Percentiles rank a stretch among this genome's conserved stretches.
These are phyloP conservation scores for Pelochelys cantorii DNA, from an alignment of 2,797 vertebrate species.

Conservation along the genomic window DNA sequence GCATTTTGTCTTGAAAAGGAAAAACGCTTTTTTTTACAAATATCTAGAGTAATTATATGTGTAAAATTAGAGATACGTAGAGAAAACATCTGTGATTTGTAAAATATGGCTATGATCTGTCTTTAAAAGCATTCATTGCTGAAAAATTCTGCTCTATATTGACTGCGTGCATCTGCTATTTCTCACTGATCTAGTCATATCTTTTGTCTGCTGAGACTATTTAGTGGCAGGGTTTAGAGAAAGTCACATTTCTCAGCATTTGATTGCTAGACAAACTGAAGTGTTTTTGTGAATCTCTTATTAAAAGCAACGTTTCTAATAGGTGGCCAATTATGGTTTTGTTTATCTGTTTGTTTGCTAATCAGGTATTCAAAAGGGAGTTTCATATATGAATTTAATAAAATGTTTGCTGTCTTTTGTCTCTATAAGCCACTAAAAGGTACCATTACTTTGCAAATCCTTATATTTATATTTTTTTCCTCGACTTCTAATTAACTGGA, in stretches of 20 bases:
- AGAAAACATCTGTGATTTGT: neutral
- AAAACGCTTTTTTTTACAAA: neutral
- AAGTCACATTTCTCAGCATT: slow-evolving; percentile 23
- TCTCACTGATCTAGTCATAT: neutral
- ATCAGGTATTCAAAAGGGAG: slow-evolving; percentile 54
- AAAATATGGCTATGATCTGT: neutral
- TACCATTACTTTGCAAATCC: slow-evolving; percentile 15
- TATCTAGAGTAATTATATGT: neutral
- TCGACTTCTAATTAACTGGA: neutral
- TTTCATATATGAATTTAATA: slow-evolving; percentile 35
- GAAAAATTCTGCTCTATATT: neutral
- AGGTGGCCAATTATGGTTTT: neutral
- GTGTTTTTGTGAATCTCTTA: neutral
- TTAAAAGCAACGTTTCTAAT: slow-evolving; percentile 34
- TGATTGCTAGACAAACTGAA: neutral
- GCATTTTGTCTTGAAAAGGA: neutral
- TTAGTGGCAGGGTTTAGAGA: neutral
- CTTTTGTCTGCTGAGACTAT: neutral
- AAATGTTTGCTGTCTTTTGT: slow-evolving; percentile 39
- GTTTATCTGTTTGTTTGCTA: slow-evolving; percentile 21
- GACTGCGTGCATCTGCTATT: neutral
- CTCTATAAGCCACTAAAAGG: slow-evolving; percentile 21
- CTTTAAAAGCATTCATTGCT: neutral
- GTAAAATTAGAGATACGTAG: neutral
- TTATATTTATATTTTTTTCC: slow-evolving; percentile 33